phyloP scores from a whole-genome alignment of 2,797 vertebrate genomes.

The Cuniculus paca region DNA sequence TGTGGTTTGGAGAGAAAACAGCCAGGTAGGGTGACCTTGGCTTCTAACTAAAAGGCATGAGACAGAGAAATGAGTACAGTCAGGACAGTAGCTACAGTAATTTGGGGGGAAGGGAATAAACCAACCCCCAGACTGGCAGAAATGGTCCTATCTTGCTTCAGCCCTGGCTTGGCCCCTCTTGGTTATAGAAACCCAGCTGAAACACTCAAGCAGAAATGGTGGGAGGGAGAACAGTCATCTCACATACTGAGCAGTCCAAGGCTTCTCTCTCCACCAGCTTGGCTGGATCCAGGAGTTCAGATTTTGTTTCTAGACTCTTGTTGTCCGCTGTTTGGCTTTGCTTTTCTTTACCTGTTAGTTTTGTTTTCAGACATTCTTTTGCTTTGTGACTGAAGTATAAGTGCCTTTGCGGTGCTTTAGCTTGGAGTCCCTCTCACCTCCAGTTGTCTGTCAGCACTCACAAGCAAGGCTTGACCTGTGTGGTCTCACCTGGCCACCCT shows the following conservation, averaged over 20 bases:
- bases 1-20: background rate
- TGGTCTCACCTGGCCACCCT: background rate
- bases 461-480: background rate
- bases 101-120: too few species aligned
- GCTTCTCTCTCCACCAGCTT: background rate
- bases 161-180: background rate
- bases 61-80: background rate
- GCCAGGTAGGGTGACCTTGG: background rate
- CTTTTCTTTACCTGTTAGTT: background rate
- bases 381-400: background rate
- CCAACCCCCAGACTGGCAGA: background rate
- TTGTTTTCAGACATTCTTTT: background rate
- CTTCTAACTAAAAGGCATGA: background rate
- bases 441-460: background rate
- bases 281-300: background rate
- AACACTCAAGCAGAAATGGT: background rate
- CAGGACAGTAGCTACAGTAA: background rate
- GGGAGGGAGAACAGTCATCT: background rate
- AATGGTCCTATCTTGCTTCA: background rate
- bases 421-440: background rate
- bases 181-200: background rate
- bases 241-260: background rate
- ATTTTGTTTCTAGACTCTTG: background rate
- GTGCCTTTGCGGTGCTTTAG: background rate
- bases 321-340: background rate